These are phyloP conservation scores for Carlito syrichta DNA, from an alignment of 2,113 vertebrate species.

Conservation along the genomic window DNA sequence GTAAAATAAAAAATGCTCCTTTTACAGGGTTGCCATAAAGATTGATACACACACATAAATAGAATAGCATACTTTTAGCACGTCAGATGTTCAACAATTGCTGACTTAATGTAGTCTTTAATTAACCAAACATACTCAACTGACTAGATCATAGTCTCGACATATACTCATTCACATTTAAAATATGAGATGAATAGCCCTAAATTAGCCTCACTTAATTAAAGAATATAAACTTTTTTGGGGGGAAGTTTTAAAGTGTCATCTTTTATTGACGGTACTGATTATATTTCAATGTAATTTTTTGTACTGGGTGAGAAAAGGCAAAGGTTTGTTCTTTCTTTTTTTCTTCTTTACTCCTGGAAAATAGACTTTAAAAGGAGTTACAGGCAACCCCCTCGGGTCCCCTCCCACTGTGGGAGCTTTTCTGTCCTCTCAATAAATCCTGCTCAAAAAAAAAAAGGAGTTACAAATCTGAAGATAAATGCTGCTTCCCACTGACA, in stretches of 20 bases:
- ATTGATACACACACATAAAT: neutral
- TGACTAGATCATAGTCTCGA: neutral
- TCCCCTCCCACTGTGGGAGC: too few relatives aligned
- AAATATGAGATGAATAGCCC: too few relatives aligned
- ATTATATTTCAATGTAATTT: too few relatives aligned
- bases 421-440: too few relatives aligned
- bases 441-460: constrained; percentile 12
- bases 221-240: neutral
- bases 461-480: neutral
- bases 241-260: too few relatives aligned
- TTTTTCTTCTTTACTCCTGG: too few relatives aligned
- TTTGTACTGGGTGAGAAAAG: too few relatives aligned
- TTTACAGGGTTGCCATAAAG: neutral
- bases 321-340: too few relatives aligned
- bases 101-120: neutral
- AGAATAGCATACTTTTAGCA: neutral
- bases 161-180: neutral
- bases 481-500: neutral
- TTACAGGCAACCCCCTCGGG: too few relatives aligned
- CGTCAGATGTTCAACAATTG: neutral
- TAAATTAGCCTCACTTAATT: constrained; percentile 2
- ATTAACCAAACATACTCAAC: neutral
- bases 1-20: neutral
- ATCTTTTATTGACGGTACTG: too few relatives aligned
- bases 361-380: too few relatives aligned